Evolutionary conservation across 1,140 invertebrate genomes (phyloP).

Genomic region (Hetaerina americana): DNA sequence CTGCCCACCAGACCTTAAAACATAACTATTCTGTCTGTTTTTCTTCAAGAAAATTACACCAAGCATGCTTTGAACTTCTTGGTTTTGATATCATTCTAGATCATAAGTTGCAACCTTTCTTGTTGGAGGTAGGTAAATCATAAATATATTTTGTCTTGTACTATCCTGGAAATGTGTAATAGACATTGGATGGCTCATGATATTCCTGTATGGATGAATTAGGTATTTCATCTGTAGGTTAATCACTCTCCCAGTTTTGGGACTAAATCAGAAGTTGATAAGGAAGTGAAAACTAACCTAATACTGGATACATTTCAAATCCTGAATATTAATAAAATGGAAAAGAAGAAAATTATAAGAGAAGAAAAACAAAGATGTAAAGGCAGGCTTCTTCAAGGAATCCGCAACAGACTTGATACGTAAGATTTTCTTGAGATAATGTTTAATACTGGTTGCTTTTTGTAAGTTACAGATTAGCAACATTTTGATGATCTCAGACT

Average conservation of each 20-base stretch:
- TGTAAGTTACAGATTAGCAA: too few relatives aligned
- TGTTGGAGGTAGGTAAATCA: slow-evolving; percentile 58
- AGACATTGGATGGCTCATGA: too few relatives aligned
- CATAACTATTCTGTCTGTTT: slow-evolving; percentile 82
- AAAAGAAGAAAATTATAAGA: slow-evolving; percentile 56
- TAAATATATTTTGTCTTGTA: too few relatives aligned
- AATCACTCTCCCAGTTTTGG: slow-evolving; percentile 88
- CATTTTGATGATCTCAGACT: too few relatives aligned
- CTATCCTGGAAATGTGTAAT: too few relatives aligned
- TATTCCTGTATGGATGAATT: too few relatives aligned
- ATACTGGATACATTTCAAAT: slow-evolving; percentile 71
- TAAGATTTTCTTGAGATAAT: too few relatives aligned
- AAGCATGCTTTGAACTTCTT: slow-evolving; percentile 80
- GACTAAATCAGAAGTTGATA: slow-evolving; percentile 68
- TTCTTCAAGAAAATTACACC: slow-evolving; percentile 61
- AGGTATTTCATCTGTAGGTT: slow-evolving; percentile 35
- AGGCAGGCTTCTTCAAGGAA: background rate
- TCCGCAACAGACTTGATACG: too few relatives aligned
- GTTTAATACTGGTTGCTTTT: too few relatives aligned
- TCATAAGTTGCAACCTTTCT: slow-evolving; percentile 66
- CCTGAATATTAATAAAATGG: slow-evolving; percentile 65
- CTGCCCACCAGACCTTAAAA: slow-evolving; percentile 69
- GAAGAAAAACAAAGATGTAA: slow-evolving; percentile 29
- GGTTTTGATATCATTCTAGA: slow-evolving; percentile 81
- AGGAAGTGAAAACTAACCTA: slow-evolving; percentile 68